These are phyloP conservation scores for Tryphoninae sp. DNA, from an alignment of 2,888 invertebrate species.

Conservation along the genomic window DNA sequence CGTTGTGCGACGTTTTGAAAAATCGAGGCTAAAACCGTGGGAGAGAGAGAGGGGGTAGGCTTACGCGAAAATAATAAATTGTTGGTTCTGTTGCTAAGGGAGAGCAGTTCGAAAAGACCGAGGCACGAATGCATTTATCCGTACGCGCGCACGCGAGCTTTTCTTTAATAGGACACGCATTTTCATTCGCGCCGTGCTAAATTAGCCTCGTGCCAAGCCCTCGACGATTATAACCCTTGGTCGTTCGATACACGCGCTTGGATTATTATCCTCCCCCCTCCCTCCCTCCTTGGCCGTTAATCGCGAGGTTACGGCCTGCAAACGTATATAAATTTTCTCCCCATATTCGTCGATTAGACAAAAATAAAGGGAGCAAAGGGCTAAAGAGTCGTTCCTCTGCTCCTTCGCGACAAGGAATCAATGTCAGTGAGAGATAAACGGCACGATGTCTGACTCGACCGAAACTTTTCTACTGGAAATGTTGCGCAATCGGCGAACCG, in stretches of 20 bases:
- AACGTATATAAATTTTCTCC: no score
- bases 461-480: constrained; percentile 27
- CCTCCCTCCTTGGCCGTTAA: no score
- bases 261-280: no score
- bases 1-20: constrained; percentile 20
- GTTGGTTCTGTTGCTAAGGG: background rate
- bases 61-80: constrained; percentile 33
- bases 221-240: constrained; percentile 1
- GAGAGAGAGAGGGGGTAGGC: background rate
- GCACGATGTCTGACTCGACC: constrained; percentile 17
- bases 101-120: constrained; percentile 12
- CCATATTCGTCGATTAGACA: no score
- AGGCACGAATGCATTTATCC: background rate
- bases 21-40: constrained; percentile 9
- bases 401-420: no score
- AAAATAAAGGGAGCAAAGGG: no score
- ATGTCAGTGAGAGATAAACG: background rate
- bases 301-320: no score
- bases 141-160: constrained; percentile 3
- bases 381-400: no score
- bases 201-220: constrained; percentile 26
- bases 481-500: background rate
- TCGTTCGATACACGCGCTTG: no score
- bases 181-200: constrained; percentile 18
- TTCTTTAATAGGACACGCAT: constrained; percentile 12